Evolutionary conservation across 2,888 invertebrate species (phyloP), one percentile per base, ranked within the genome.

Genomic region (Julus scanicus): DNA sequence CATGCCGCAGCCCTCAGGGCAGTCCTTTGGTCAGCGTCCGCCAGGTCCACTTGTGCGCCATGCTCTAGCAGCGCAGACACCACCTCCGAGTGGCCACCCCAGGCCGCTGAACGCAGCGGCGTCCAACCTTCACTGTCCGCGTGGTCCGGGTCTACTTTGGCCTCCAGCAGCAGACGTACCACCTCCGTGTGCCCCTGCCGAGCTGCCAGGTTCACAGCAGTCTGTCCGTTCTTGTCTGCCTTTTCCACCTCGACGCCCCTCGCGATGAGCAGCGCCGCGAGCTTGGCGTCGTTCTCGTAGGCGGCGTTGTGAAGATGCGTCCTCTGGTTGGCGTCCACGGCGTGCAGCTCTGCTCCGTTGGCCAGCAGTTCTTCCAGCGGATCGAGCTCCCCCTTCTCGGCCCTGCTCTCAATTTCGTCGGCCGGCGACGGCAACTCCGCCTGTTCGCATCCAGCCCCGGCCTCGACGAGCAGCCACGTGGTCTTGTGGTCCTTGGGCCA

Each of bases 41-140:
- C 96, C 39, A 95, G 94, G 92, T 97, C 97, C 0, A 96, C 95
- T 90, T 94, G 94, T 0, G 97, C 96, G 0, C 96, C 96, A 87
- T 96, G 95, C 89, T 95, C 95, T 87, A 89, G 49, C n/a, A 89
- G 85, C 4, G 85, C 85, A 37, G 48, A 84, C 17, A 89, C 89
- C 39, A 89, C 91, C 48, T 91, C 92, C 0, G 96, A 96, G 91
- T 98, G 98, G 0, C 98, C 98, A 86, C 97, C 98, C 98, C 98
- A 98, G 15, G 98, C 97, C 37, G 98, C 97, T 4, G 98, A 97
- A 88, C 98, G 93, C 86, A 97, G 93, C 17, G 97, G 96, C 53
- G 97, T 97, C 98, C 97, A 97, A 53, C 97, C 97, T 91, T 97
- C 97, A 87, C 94, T 94, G 92, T 96, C 96, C 9, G 96, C 95